Evolutionary conservation across 2,888 invertebrate genomes (phyloP).

Genomic region (Pristionchus fissidentatus): DNA sequence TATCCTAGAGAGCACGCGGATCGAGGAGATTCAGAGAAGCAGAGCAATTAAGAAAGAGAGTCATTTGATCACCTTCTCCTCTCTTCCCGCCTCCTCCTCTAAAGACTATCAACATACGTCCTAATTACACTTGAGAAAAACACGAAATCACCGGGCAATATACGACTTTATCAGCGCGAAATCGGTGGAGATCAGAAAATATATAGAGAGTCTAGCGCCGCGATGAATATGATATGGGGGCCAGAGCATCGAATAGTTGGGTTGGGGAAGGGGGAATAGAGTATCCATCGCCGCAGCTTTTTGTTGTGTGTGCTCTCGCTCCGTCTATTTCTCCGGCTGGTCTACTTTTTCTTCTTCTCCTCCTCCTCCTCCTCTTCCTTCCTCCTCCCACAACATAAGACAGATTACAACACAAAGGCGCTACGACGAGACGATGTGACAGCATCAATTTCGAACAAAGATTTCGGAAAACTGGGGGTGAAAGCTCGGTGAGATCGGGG

Average conservation of each 20-base stretch:
- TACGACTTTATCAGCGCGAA: not conserved
- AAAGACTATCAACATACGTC: no score
- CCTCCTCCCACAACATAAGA: not conserved
- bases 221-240: no score
- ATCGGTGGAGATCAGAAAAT: not conserved
- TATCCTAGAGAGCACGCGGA: not conserved
- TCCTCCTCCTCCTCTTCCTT: no score
- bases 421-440: not conserved
- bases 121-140: no score
- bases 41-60: not conserved
- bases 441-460: not conserved
- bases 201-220: no score
- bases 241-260: no score
- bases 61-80: conserved; percentile 23
- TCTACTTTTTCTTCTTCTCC: no score
- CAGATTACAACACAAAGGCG: not conserved
- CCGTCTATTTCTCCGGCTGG: no score
- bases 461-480: not conserved
- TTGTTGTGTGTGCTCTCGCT: no score
- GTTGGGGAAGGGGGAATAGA: no score
- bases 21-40: not conserved
- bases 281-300: no score
- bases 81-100: no score
- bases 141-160: not conserved
- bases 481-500: conserved; percentile 3